These are phyloP conservation scores for Stigmatopora argus DNA, from an alignment of 2,113 vertebrate genomes.

Conservation along the genomic window DNA sequence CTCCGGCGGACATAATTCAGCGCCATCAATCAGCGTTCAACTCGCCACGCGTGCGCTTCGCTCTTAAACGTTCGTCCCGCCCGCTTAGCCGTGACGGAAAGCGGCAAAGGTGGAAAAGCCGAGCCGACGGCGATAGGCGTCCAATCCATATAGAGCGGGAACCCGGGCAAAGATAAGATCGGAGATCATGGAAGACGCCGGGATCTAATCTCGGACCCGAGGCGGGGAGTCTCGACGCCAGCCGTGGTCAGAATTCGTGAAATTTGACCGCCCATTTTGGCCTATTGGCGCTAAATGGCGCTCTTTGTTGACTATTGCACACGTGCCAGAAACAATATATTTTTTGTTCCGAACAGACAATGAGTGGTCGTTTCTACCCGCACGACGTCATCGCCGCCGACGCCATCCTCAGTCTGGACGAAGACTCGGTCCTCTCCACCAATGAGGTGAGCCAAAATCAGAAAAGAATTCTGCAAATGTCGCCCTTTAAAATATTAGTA, in stretches of 20 bases:
- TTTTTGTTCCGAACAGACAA: slow-evolving; percentile 54
- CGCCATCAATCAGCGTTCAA: slow-evolving; percentile 32
- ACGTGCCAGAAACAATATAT: neutral
- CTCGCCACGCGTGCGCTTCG: slow-evolving; percentile 27
- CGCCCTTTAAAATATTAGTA: no score
- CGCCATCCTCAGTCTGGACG: slow-evolving; percentile 74
- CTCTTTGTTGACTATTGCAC: slow-evolving; percentile 3
- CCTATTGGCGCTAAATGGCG: no score
- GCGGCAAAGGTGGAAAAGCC: slow-evolving; percentile 5
- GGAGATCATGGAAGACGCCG: slow-evolving; percentile 34
- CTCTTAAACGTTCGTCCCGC: slow-evolving; percentile 32
- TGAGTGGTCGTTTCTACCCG: slow-evolving; percentile 74
- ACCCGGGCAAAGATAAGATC: slow-evolving; percentile 36
- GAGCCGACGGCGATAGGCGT: neutral
- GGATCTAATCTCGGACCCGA: slow-evolving; percentile 51
- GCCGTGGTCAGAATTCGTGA: slow-evolving; percentile 4
- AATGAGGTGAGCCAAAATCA: slow-evolving; percentile 68
- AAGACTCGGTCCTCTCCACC: slow-evolving; percentile 76
- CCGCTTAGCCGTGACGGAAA: slow-evolving; percentile 22
- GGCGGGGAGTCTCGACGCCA: slow-evolving; percentile 38
- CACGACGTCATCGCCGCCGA: slow-evolving; percentile 68
- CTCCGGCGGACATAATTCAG: slow-evolving; percentile 15
- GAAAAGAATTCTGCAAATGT: no score
- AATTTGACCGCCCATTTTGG: no score
- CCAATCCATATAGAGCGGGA: neutral